Evolutionary conservation across 1,140 invertebrate genomes (phyloP).

Genomic region (Trichonephila clavipes): DNA sequence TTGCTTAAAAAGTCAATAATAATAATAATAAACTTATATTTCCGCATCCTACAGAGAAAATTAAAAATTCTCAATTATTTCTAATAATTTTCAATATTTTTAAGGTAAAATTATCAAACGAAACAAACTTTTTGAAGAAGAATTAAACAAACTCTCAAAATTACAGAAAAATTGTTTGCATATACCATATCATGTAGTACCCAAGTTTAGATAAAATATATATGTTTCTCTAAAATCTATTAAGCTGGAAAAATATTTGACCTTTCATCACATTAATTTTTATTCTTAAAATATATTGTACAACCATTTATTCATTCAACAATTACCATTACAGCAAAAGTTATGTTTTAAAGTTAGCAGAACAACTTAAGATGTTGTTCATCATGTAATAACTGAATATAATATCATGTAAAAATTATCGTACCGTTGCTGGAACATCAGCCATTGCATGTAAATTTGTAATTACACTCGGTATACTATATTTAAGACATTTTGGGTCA

Average conservation of each 20-base stretch:
- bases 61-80: too few species aligned
- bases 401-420: not conserved
- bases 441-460: not conserved
- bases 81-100: too few species aligned
- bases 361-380: not conserved
- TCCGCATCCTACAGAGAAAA: too few species aligned
- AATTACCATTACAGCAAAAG: not conserved
- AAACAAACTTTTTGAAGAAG: too few species aligned
- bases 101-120: too few species aligned
- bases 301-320: not conserved
- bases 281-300: not conserved
- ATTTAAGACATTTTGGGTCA: conserved; percentile 7
- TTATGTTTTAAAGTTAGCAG: not conserved
- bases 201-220: too few species aligned
- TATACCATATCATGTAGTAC: too few species aligned
- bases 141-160: too few species aligned
- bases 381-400: not conserved
- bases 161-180: too few species aligned
- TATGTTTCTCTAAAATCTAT: too few species aligned
- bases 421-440: not conserved
- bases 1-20: too few species aligned
- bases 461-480: not conserved
- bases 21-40: too few species aligned
- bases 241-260: not conserved
- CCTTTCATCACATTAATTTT: not conserved